Conservation (phyloP, 2,113 vertebrate genomes). For the Bos javanicus region DNA sequence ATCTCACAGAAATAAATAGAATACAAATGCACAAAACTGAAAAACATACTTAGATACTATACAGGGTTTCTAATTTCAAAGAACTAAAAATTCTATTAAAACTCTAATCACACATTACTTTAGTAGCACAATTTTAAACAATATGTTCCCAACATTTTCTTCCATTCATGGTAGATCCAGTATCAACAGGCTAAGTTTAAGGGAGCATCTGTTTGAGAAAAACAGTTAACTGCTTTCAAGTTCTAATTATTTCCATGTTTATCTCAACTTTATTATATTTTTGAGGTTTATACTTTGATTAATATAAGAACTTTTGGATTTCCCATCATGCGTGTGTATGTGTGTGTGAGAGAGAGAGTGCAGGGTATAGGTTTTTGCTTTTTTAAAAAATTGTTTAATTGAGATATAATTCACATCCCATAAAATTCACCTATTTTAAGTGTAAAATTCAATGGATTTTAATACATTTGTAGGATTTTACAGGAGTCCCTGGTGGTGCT, state of each 20-base stretch:
- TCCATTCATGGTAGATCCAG: neutral
- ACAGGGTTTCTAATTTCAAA: slow-evolving; percentile 24
- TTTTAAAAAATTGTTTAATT: neutral
- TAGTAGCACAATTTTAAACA: neutral
- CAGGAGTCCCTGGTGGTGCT: neutral
- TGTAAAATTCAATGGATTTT: neutral
- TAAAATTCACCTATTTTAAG: slow-evolving; percentile 1
- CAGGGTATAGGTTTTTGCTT: neutral
- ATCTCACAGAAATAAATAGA: neutral
- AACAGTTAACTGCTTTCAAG: slow-evolving; percentile 35
- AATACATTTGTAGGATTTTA: neutral
- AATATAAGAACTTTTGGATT: neutral
- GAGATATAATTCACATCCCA: neutral
- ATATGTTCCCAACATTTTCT: slow-evolving; percentile 15
- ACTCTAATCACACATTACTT: neutral
- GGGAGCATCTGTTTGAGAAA: neutral
- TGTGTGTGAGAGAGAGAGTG: neutral
- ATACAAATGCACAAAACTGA: neutral
- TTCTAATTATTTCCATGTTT: slow-evolving; percentile 47
- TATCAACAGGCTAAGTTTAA: slow-evolving; percentile 22
- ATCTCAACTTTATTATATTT: slow-evolving; percentile 21
- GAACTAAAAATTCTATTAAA: slow-evolving; percentile 11
- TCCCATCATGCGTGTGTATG: neutral
- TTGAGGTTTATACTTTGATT: neutral
- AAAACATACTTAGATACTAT: neutral